These are phyloP conservation scores for Cyphomyrmex costatus DNA, from an alignment of 1,140 invertebrate genomes.

Conservation along the genomic window DNA sequence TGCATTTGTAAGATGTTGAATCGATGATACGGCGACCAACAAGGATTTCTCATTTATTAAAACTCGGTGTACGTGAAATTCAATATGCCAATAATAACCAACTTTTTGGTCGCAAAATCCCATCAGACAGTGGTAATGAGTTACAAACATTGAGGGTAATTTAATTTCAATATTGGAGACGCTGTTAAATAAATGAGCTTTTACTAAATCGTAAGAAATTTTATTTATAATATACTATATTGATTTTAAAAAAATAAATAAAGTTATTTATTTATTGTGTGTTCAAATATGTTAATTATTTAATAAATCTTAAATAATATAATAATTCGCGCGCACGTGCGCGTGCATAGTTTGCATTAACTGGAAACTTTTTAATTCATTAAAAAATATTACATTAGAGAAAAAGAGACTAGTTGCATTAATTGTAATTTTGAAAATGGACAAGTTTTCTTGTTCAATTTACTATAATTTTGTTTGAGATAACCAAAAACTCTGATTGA, in stretches of 20 bases:
- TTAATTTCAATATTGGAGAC: conserved; percentile 16
- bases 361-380: no score
- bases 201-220: conserved; percentile 18
- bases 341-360: no score
- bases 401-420: no score
- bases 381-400: no score
- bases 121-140: conserved; percentile 47
- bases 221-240: not conserved
- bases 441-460: no score
- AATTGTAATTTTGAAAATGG: no score
- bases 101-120: conserved; percentile 34
- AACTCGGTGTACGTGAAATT: conserved; percentile 45
- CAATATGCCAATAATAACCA: conserved; percentile 51
- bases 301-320: not conserved
- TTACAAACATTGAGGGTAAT: conserved; percentile 41
- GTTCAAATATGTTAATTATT: not conserved
- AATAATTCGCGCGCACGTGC: not conserved
- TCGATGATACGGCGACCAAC: conserved; percentile 45
- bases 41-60: conserved; percentile 51
- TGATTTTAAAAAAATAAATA: not conserved
- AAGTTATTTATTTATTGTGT: conserved; percentile 5
- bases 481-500: no score
- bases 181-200: not conserved
- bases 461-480: no score
- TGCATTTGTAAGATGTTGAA: conserved; percentile 58